Base-by-base conservation (phyloP, 2,888 invertebrate genomes). In the Altica lythri region DNA sequence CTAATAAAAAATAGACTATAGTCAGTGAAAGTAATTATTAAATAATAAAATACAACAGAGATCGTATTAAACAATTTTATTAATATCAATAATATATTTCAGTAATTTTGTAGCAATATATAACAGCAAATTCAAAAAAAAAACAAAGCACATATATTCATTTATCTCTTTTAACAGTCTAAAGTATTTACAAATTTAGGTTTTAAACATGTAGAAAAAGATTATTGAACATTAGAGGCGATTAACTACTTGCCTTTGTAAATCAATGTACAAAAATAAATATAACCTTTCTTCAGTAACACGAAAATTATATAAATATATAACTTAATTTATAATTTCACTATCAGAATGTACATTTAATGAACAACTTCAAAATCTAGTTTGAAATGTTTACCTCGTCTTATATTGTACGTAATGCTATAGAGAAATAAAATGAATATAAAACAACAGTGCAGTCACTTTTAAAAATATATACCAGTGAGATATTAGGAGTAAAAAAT, bases 211-310 rank as follows among this genome's bases (percentile, higher is more conserved):
- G 27, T 43, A 18, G 10, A 51, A 37, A 52, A 14, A 46, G 22
- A 46, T 32, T 30, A 52, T 46, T 38, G 16, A 45, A 37, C 29
- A 37, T 51, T 51, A 29, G 19, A 35, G 9, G 13, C 22, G 22
- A 45, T 32, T 13, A 30, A 34, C 25, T 27, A 18, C 37, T 16
- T 37, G 22, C 27, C 42, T 22, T 42, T 37, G 25, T 46, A 27
- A 46, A 46, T 46, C 8, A 46, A 46, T 46, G 35, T 54, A 54
- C 54, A 54, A 54, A 54, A 49, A 54, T 54, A 49, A 54, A 54
- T 54, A 49, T 45, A 42, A 35, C 19, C 18, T 40, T 27, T 38
- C 43, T 44, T 54, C 48, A 32, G 18, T 34, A 35, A 37, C 6
- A 27, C 46, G n/a, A 46, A 35, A 35, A 25, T 10, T 27, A 35